Base-by-base conservation (phyloP, 92 coral and sea anemone genomes). In the Montipora capitata region DNA sequence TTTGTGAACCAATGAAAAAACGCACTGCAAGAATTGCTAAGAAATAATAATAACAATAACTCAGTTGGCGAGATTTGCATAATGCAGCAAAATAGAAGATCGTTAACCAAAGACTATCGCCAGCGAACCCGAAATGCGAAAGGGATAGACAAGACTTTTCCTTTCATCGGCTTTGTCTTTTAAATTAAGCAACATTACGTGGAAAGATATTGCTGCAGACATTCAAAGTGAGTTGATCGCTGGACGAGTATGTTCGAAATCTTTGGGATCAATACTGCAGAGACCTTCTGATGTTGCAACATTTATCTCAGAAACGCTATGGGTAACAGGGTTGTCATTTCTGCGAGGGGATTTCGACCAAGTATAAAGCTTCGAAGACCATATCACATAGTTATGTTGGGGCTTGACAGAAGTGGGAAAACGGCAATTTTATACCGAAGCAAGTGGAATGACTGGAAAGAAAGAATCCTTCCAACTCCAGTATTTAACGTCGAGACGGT, bases 401-500 rank as follows among this genome's bases (percentile, higher is more conserved):
- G 99, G 5, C 94, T 98, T 56, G 99, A 98, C 88, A 91, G 84
- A 79, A 94, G 98, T 62, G 99, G 99, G 13, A 98, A 98, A 83
- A 98, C 99, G 15, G 91, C 98, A 4, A 96, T 98, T 74, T 85
- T 98, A 89, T 98, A 98, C 83, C 98, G 98, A 73, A 92, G 96
- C 35, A 98, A 98, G 52, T 89, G 96, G 67, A 90, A 92, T 18
- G 99, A 98, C 64, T 86, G 96, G 73, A 86, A 85, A 1, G 82
- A 74, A 40, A 44, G 64, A 48, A 87, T 89, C 2, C 93, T 88
- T 9, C 97, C 99, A 2, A 98, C 99, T 10, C 95, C 95, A 9
- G 97, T 96, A 4, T 98, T 98, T 79, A 98, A 98, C 73, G 99
- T 98, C 20, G 99, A 98, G 87, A 94, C 94, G 57, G 93, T 98